Percentiles rank a stretch among this genome's conserved stretches.
Evolutionary conservation across 2,888 invertebrate species (phyloP).

Genomic region (Charanyca ferruginea): DNA sequence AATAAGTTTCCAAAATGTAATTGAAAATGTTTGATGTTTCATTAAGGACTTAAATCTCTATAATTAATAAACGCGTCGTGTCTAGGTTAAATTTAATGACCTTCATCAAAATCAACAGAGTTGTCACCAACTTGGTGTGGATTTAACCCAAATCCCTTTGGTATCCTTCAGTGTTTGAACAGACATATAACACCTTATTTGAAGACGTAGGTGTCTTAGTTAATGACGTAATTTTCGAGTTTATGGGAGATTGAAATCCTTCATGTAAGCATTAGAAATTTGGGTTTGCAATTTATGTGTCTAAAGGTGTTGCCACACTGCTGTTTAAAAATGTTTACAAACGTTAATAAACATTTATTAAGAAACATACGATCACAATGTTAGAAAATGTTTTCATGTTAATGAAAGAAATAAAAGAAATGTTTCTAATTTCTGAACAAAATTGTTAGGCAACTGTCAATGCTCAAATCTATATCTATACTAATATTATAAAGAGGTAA

Average conservation of each 20-base stretch:
- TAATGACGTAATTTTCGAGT: conserved; percentile 46
- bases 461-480: too few species aligned
- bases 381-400: too few species aligned
- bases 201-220: conserved; percentile 17
- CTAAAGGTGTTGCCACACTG: too few species aligned
- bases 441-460: too few species aligned
- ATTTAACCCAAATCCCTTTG: conserved; percentile 47
- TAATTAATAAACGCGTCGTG: conserved; percentile 10
- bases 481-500: too few species aligned
- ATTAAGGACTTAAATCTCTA: neutral
- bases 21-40: neutral
- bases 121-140: conserved; percentile 45
- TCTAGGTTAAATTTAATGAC: conserved; percentile 37
- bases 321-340: too few species aligned
- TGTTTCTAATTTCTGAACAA: too few species aligned
- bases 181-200: conserved; percentile 39
- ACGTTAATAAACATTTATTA: too few species aligned
- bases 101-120: conserved; percentile 33
- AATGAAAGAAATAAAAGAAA: too few species aligned
- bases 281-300: neutral
- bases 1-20: conserved; percentile 5
- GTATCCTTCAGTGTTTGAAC: conserved; percentile 31
- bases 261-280: conserved; percentile 8
- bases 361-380: too few species aligned
- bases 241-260: conserved; percentile 12